Base-by-base conservation (phyloP, 2,797 vertebrate genomes). In the Dipus sagitta region DNA sequence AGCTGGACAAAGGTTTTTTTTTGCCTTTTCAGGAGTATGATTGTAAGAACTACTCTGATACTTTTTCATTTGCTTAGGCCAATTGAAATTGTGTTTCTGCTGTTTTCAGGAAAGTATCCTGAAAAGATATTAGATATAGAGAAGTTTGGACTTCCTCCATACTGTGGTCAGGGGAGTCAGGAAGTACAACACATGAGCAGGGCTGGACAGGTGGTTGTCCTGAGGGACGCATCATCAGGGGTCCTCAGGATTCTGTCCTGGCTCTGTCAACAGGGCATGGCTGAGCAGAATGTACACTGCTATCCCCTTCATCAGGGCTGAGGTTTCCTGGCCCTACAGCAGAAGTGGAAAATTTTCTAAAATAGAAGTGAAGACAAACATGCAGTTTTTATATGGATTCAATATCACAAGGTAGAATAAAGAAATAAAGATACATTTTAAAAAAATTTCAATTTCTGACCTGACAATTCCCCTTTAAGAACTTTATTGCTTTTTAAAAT, bases 401-500 rank as follows among this genome's bases (percentile, higher is more conserved):
- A 13, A 21, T 9, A 58, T 38, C 90, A 64, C 47, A 34, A 71
- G 13, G 34, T 54, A 34, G 83, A 93, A 88, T 81, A 74, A 71
- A 54, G 62, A 84, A 71, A 83, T 30, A 78, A 64, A 92, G 26
- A 82, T 11, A 32, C 20, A 42, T 67, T 88, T 72, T 86, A 72
- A 20, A 8, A 28, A 81, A 94, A 76, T n/a, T 88, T 86, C 85
- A 23, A 86, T 84, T 94, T 77, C 88, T 81, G 86, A 84, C 72
- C 72, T 86, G 81, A 62, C 68, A 52, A 38, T 79, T 70, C n/a
- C 68, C 30, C 84, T 96, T 96, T 90, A 92, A 90, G 71, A 83
- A 76, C n/a, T 83, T 96, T 77, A 83, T 92, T 92, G 42, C 65
- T 87, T 94, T 95, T 85, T 42, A 89, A 96, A 95, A 90, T 92